Conservation (phyloP, 2,113 vertebrate species). For the Pterophyllum scalare region DNA sequence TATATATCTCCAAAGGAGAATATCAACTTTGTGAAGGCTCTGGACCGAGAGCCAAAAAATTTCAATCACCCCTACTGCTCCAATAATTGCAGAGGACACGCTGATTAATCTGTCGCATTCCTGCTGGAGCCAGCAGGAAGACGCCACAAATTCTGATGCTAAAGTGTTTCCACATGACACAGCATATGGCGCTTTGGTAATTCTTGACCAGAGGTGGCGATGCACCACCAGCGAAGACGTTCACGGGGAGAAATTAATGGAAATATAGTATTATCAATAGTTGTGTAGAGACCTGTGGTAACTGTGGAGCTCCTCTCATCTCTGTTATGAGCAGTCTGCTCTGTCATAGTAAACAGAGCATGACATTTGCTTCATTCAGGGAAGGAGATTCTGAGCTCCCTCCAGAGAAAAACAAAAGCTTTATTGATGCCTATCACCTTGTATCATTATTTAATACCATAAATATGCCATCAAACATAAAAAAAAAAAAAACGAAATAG, state of each 20-base stretch:
- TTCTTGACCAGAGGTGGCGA: constrained; percentile 40
- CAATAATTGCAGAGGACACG: constrained; percentile 54
- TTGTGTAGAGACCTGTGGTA: not conserved
- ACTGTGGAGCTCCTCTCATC: constrained; percentile 22
- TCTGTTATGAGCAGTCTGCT: constrained; percentile 26
- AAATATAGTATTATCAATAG: constrained; percentile 10
- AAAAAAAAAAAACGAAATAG: too few species aligned
- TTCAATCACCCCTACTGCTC: constrained; percentile 50
- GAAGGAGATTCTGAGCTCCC: constrained; percentile 14
- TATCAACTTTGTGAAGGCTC: constrained; percentile 36
- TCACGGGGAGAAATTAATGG: not conserved
- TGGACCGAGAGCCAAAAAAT: constrained; percentile 32
- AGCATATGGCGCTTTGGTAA: constrained; percentile 35
- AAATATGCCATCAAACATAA: not conserved
- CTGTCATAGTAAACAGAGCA: constrained; percentile 22
- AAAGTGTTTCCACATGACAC: constrained; percentile 31
- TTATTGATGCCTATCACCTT: constrained; percentile 5
- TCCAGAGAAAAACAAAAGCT: constrained; percentile 15
- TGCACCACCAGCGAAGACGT: constrained; percentile 23
- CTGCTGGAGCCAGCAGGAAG: constrained; percentile 39
- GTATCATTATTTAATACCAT: not conserved
- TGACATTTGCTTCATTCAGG: constrained; percentile 37
- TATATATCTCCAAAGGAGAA: constrained; percentile 9
- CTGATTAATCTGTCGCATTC: constrained; percentile 54
- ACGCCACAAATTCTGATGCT: constrained; percentile 26